Percentiles rank a stretch among this genome's conserved stretches.
Evolutionary conservation across 1,140 invertebrate genomes (phyloP).

Genomic region (Pseudomyrmex flavicornis): DNA sequence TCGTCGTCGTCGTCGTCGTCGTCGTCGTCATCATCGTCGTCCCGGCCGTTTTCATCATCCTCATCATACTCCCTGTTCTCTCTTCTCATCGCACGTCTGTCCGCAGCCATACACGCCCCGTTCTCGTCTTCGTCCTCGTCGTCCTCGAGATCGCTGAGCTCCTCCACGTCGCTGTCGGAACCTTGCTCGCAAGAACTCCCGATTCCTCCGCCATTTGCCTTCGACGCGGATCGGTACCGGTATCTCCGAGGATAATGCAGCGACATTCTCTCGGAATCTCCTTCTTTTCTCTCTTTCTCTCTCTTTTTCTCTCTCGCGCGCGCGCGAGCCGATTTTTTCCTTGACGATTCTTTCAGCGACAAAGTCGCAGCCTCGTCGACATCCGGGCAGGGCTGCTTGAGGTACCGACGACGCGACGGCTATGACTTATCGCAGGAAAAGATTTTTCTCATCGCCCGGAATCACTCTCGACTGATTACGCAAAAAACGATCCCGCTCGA

Average conservation of each 20-base stretch:
- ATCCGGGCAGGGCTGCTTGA: constrained; percentile 3
- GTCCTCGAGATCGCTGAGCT: constrained; percentile 83
- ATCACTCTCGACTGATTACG: neutral
- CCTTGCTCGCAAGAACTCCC: constrained; percentile 73
- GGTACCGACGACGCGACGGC: constrained; percentile 16
- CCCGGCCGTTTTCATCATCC: constrained; percentile 82
- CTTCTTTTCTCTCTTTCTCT: neutral
- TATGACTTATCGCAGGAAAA: constrained; percentile 1
- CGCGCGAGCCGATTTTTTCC: constrained; percentile 21
- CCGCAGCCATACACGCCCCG: constrained; percentile 72
- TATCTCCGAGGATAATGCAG: constrained; percentile 82
- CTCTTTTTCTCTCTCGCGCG: neutral
- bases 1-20: constrained; percentile 76
- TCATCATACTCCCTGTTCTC: constrained; percentile 84
- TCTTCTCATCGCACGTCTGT: constrained; percentile 76
- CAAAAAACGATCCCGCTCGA: neutral
- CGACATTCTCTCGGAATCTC: constrained; percentile 76
- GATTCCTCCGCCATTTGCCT: constrained; percentile 68
- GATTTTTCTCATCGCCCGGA: constrained; percentile 44
- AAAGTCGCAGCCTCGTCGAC: constrained; percentile 5
- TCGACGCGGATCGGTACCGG: constrained; percentile 81
- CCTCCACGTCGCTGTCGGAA: constrained; percentile 84
- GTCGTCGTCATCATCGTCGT: constrained; percentile 84
- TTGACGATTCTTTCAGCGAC: constrained; percentile 6
- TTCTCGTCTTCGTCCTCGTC: constrained; percentile 89